A percentile compares a stretch with the other conserved stretches of the same genome.
Evolutionary conservation across 2,888 invertebrate genomes (phyloP).

Genomic region (Lithodes maja): DNA sequence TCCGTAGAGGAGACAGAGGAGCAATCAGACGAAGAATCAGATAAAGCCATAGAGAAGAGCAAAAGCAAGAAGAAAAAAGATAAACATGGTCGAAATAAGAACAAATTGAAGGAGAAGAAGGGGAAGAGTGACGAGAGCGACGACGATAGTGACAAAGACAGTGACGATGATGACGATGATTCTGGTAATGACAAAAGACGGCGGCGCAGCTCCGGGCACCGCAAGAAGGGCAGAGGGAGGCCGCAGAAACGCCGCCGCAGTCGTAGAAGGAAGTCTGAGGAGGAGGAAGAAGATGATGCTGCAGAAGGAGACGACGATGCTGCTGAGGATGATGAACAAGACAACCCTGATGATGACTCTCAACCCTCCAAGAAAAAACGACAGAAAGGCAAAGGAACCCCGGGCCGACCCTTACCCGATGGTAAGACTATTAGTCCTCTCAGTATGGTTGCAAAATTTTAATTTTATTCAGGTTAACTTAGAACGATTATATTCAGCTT

Average conservation of each 20-base stretch:
- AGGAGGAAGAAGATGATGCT: conserved; percentile 19
- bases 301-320: conserved; percentile 18
- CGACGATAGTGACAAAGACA: conserved; percentile 53
- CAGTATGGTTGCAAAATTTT: not conserved
- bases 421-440: conserved; percentile 26
- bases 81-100: not conserved
- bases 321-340: conserved; percentile 6
- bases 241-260: conserved; percentile 38
- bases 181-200: conserved; percentile 52
- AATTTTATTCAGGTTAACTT: not conserved
- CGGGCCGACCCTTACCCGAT: conserved; percentile 55
- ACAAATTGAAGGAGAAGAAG: conserved; percentile 24
- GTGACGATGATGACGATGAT: conserved; percentile 44
- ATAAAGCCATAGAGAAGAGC: conserved; percentile 17
- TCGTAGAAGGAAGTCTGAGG: conserved; percentile 41
- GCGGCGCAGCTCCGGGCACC: conserved; percentile 32
- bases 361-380: conserved; percentile 21
- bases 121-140: conserved; percentile 53
- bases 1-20: conserved; percentile 9
- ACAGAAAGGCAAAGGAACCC: conserved; percentile 57
- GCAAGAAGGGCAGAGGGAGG: conserved; percentile 22
- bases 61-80: conserved; percentile 38
- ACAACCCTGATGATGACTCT: not conserved
- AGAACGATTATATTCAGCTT: not conserved
- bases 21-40: not conserved